Evolutionary conservation across 2,888 invertebrate genomes (phyloP), one percentile per base, ranked within the genome.

Genomic region (Andrena chrysosceles): DNA sequence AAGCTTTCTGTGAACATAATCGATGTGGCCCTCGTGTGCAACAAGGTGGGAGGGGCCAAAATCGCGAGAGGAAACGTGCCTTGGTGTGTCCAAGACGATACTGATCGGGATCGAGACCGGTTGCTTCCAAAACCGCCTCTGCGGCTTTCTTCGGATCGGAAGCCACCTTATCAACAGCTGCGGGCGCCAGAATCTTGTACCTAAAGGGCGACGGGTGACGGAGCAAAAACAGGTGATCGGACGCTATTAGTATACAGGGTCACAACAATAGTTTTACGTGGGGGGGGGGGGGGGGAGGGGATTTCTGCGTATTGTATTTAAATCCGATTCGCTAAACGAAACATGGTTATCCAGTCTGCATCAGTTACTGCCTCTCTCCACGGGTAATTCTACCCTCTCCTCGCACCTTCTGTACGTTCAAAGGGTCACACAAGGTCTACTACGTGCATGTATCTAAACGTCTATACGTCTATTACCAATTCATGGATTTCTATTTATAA

Each of bases 171-270:
- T 96, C 96, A 91, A 96, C 97, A 89, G 96, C 98, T 95, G 97
- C 97, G 91, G 99, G 99, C 95, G 98, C 98, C 96, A 99, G 96
- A 96, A 99, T 99, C 96, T 99, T 99, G 97, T 99, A 99, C 96
- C 98, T 98, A 96, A 93, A 95, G 88, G 87, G 8, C 42, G 5
- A 2, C 42, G 82, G 71, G 20, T 83, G 59, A 67, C 56, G 64
- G 62, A 54, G 35, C 77, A 72, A 74, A 81, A 79, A 70, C 66
- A 79, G 71, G 83, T 48, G 66, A 63, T 78, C 42, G 84, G 26
- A 63, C 13, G 23, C 59, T 56, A 84, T 78, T 66, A 75, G 68
- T 76, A 69, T 72, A 73, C 56, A 33, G 64, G 71, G 48, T 48
- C 20, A 2, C 8, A 49, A 64, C 35, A 49, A 77, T 20, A 4